Percentiles rank a stretch among this genome's conserved stretches.
Conservation (phyloP, 2,113 vertebrate genomes). For the Corynorhinus townsendii region DNA sequence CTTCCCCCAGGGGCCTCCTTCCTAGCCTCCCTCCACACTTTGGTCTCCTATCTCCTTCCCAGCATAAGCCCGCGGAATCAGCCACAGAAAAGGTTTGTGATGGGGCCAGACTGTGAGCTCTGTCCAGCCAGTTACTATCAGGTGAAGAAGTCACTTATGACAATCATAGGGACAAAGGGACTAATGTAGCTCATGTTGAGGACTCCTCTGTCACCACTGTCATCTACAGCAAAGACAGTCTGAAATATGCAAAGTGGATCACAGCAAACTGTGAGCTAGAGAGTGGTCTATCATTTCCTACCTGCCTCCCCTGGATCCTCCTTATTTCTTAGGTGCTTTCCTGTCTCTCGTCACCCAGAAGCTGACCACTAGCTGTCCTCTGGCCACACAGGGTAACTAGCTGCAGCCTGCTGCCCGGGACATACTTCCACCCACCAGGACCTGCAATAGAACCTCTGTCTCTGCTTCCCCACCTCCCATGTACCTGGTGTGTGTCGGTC, state of each 20-base stretch:
- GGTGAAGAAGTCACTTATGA: neutral
- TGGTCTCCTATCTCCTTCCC: neutral
- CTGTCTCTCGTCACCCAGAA: neutral
- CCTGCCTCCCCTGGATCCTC: neutral
- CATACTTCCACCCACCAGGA: neutral
- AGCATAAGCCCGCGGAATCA: neutral
- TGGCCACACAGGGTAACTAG: neutral
- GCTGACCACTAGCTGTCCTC: neutral
- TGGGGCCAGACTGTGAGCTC: neutral
- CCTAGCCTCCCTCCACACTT: neutral
- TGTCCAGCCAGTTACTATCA: neutral
- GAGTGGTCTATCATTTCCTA: neutral
- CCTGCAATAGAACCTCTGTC: neutral
- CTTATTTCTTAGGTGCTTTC: neutral
- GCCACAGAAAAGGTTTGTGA: neutral
- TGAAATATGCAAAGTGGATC: neutral
- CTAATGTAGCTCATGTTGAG: neutral
- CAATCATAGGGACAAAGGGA: neutral
- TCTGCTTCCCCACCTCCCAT: neutral
- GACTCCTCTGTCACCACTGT: neutral
- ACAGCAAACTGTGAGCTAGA: neutral
- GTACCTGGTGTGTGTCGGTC: neutral
- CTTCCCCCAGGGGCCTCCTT: neutral
- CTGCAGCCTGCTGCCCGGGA: neutral
- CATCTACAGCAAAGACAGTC: neutral